Base-by-base conservation (phyloP, 2,113 vertebrate species). In the Oreotrochilus melanogaster region DNA sequence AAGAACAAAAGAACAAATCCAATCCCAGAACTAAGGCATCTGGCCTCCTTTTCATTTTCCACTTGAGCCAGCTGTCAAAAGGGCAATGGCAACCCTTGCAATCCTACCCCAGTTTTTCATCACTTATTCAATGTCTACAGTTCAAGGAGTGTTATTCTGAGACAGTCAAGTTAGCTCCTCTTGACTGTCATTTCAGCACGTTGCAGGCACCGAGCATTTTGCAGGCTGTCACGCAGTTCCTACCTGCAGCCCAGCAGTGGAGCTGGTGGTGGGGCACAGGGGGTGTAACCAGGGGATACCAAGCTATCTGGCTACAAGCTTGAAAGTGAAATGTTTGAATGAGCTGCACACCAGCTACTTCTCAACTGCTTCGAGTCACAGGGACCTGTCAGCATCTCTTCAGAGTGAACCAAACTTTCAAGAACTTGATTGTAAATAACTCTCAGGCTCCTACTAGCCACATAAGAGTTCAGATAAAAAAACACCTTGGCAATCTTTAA, bases 41-140 rank as follows among this genome's bases (percentile, higher is more conserved):
- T 65, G 50, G 30, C 27, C 35, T 56, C 21, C 2, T 86, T 74
- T 51, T 35, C 27, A 30, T 28, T 17, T 75, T 50, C 30, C 10
- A 22, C 30, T 14, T 45, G n/a, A 58, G 69, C 18, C 10, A 0
- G 45, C 18, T 73, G 35, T 31, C 67, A 39, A 53, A 74, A 72
- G 35, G 19, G 50, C 48, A 65, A 48, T 0, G 0, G 50, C 42
- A 56, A 39, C n/a, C 18, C 30, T 28, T 35, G n/a, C 53, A 25
- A 2, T 24, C 60, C 39, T 45, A 54, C 27, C 39, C 39, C n/a
- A 30, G 8, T 1, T 0, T 12, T 30, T 70, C 6, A 0, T 37
- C 70, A 42, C 14, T 58, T 66, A 51, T 16, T 56, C 9, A 1
- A 11, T 0, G 0, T 28, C 48, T 28, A 1, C 9, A 3, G 1